Base-by-base conservation (phyloP, 2,888 invertebrate genomes). In the Chrysodeixis includens region DNA sequence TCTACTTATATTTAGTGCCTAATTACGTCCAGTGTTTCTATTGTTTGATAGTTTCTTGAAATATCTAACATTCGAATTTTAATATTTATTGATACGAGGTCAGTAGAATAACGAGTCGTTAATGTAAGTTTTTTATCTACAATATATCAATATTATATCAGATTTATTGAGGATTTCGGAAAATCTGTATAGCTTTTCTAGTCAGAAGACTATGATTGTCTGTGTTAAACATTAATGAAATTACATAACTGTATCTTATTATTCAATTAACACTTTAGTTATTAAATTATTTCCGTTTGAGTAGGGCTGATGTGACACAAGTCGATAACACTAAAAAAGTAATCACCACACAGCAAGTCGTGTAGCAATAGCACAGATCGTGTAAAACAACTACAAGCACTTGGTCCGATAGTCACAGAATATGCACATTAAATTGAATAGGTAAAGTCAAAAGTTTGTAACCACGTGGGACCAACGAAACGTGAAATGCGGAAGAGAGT, bases 61-160 rank as follows among this genome's bases (percentile, higher is more conserved):
- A 86, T 87, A 88, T 90, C 84, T 90, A 89, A 90, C 88, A 89
- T 91, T 90, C 88, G 87, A 90, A 89, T 90, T 89, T 86, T 90
- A 90, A 90, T 93, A 93, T 93, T 93, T 93, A 93, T 93, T 92
- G 88, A 92, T 92, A 92, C 88, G 90, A 90, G 93, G 93, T 93
- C 93, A 94, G 93, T 93, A 93, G 90, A 86, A 79, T 91, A 91
- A 87, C 83, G 87, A 82, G 79, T 86, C 84, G 87, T 87, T 88
- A 86, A 84, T 85, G 82, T 91, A 91, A 88, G 85, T 76, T 86
- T 88, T 81, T 84, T 82, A 80, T 83, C 80, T 85, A 86, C 85
- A 85, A 85, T 83, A 84, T 80, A 83, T 86, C 74, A 78, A 76
- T 81, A 76, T 85, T 84, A 79, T 83, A 82, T 85, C 90, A 90